phyloP scores from a whole-genome alignment of 2,113 vertebrate species.

The Patagioenas fasciata region DNA sequence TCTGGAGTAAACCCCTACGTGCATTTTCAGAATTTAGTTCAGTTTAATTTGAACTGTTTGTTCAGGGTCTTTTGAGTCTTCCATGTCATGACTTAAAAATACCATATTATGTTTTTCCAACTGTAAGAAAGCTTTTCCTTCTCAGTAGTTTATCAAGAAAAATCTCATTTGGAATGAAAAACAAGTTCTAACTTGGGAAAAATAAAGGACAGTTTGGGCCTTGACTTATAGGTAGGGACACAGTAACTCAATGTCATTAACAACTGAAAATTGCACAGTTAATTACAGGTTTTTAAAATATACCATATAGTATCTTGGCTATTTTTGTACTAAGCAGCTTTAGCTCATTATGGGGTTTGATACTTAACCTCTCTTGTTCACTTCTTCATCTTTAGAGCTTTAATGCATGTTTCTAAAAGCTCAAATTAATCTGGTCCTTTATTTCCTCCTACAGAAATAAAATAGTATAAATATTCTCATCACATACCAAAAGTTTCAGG shows the following conservation, averaged over 20 bases:
- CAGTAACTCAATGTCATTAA: not conserved
- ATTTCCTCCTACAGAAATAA: not conserved
- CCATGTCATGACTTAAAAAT: not conserved
- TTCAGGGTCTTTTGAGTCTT: not conserved
- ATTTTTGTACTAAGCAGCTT: not conserved
- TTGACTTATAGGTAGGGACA: not conserved
- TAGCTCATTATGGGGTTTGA: not conserved
- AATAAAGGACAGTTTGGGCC: not conserved
- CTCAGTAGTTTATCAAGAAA: not conserved
- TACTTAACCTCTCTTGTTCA: not conserved
- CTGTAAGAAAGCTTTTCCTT: not conserved
- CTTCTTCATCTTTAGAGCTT: not conserved
- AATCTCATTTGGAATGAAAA: not conserved
- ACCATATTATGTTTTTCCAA: not conserved
- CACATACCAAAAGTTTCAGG: not conserved
- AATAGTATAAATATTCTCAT: not conserved
- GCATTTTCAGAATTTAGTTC: not conserved
- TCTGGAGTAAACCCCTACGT: not conserved
- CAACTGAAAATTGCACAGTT: not conserved
- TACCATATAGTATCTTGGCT: not conserved
- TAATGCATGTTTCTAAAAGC: not conserved
- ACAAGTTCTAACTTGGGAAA: not conserved
- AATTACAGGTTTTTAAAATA: not conserved
- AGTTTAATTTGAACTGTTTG: not conserved
- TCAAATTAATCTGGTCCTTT: not conserved